Percentiles rank a stretch among this genome's conserved stretches.
phyloP scores from a whole-genome alignment of 2,888 invertebrate species.

The Siphonodentalium dalli region DNA sequence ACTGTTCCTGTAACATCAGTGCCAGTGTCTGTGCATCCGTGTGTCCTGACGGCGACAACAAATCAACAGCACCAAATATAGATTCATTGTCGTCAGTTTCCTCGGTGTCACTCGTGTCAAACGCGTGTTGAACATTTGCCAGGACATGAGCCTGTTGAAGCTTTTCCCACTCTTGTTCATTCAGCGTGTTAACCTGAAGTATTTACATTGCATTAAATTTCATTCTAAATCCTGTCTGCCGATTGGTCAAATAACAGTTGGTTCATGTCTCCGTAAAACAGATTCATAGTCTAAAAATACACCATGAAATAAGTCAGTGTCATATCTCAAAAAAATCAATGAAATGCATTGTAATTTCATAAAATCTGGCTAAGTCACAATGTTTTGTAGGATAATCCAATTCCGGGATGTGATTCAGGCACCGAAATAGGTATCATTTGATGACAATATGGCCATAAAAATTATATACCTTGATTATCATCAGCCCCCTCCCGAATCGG shows the following conservation, averaged over 20 bases:
- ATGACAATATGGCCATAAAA: too few species aligned
- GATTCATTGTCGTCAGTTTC: conserved; percentile 76
- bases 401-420: too few species aligned
- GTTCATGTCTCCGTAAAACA: neutral
- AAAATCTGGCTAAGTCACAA: too few species aligned
- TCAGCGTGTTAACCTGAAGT: conserved; percentile 62
- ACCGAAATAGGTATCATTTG: too few species aligned
- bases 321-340: too few species aligned
- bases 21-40: conserved; percentile 97
- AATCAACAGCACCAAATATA: conserved; percentile 78
- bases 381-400: too few species aligned
- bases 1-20: conserved; percentile 97
- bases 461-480: too few species aligned
- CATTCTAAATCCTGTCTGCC: neutral
- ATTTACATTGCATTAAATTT: neutral
- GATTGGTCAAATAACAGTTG: neutral
- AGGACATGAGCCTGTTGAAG: conserved; percentile 84
- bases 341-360: too few species aligned
- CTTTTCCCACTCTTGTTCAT: conserved; percentile 91
- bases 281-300: neutral
- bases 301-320: too few species aligned
- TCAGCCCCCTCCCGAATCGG: too few species aligned
- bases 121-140: conserved; percentile 90
- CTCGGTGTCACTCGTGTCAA: conserved; percentile 76
- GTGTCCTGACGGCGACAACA: conserved; percentile 66